Evolutionary conservation across 1,140 invertebrate genomes (phyloP).

Genomic region (Oryctes rhinoceros): DNA sequence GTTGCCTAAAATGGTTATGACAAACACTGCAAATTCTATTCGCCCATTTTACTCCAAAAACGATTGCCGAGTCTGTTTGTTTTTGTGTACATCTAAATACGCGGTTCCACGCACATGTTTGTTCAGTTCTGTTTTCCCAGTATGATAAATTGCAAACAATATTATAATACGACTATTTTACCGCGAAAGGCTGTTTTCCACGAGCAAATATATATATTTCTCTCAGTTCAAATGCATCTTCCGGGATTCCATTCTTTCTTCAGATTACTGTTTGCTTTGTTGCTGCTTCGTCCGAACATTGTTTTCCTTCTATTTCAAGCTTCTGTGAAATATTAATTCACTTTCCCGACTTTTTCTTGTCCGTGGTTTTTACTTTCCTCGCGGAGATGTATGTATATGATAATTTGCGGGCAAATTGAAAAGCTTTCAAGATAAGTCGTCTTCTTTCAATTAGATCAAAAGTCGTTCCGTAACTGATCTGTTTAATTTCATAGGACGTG

Average conservation of each 20-base stretch:
- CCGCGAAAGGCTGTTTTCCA: background rate
- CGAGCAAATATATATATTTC: conserved; percentile 2
- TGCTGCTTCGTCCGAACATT: background rate
- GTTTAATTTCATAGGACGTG: too few relatives aligned
- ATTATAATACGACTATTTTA: conserved; percentile 12
- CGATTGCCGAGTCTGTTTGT: background rate
- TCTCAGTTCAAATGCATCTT: background rate
- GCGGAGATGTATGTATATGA: too few relatives aligned
- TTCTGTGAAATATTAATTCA: conserved; percentile 4
- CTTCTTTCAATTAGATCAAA: too few relatives aligned
- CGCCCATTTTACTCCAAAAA: background rate
- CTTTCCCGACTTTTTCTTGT: background rate
- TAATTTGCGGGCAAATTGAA: too few relatives aligned
- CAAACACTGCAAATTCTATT: background rate
- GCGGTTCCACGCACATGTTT: background rate
- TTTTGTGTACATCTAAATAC: background rate
- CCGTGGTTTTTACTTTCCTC: too few relatives aligned
- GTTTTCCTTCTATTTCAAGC: background rate
- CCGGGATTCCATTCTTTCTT: background rate
- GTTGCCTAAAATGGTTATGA: too few relatives aligned
- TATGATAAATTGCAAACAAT: conserved; percentile 3
- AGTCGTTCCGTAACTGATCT: too few relatives aligned
- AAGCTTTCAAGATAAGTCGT: too few relatives aligned
- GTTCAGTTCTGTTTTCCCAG: conserved; percentile 1
- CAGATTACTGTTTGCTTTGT: background rate